Base-by-base conservation (phyloP, 2,888 invertebrate genomes). In the Tachina fera region DNA sequence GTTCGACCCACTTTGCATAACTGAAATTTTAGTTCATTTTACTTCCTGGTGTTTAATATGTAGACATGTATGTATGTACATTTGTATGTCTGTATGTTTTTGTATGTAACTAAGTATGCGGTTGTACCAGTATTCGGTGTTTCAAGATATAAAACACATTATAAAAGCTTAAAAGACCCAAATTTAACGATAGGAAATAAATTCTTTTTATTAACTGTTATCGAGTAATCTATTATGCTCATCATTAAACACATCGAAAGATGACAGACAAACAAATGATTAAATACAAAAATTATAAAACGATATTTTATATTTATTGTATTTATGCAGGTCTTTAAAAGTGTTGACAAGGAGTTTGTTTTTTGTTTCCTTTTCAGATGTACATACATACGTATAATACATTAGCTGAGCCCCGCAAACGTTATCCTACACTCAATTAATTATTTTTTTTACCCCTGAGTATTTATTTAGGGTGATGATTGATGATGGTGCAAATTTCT, bases 1-100 rank as follows among this genome's bases (percentile, higher is more conserved):
- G 9, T 39, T 56, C 60, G 67, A 39, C 51, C 47, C 49, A 68
- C 41, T 77, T 77, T 77, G 49, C 77, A 77, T 49, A 68, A 68
- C 68, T 60, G 16, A 61, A 70, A 41, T 70, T 31, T 14, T 61
- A 31, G 31, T 60, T 8, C 47, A 63, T 61, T 51, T 41, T 45
- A 79, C 61, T 77, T 77, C 77, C 77, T 58, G 58, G 53, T 71
- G 31, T 53, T 45, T 45, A 45, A 31, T 31, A 31, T 31, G 6
- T 31, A 31, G 3, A 31, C 4, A 2, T 16, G 22, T 53, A 13
- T 65, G 43, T 22, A n/a, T 47, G 47, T 22, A 22, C 22, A 22
- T 22, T 9, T 56, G 4, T 6, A 5, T 31, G 56, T 19, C 22
- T 1, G 43, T 61, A 61, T 22, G 43, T n/a, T n/a, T n/a, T n/a